Evolutionary conservation across 2,797 vertebrate species (phyloP).

Genomic region (Eutrigla gurnardus): DNA sequence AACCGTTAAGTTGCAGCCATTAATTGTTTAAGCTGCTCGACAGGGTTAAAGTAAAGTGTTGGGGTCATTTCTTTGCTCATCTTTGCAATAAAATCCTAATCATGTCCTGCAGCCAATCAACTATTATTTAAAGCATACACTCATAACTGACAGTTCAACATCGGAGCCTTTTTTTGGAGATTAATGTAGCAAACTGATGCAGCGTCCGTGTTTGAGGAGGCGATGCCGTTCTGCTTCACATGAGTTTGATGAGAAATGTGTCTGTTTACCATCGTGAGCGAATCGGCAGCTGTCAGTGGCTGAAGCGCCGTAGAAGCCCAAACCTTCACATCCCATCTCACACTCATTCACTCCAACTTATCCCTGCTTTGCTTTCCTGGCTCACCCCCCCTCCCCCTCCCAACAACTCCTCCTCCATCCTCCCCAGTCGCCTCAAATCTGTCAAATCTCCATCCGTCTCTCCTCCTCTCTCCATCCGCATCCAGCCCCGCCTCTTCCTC

Average conservation of each 20-base stretch:
- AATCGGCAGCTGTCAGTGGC: constrained; percentile 25
- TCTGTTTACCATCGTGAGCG: constrained; percentile 32
- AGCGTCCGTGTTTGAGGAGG: constrained; percentile 21
- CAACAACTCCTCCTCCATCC: neutral
- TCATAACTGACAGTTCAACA: no score
- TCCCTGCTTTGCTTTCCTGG: neutral
- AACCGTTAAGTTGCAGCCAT: neutral
- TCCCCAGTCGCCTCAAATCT: constrained; percentile 40
- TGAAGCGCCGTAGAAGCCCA: constrained; percentile 14
- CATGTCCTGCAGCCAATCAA: neutral
- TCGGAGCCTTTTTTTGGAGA: constrained; percentile 11
- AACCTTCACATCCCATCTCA: constrained; percentile 28
- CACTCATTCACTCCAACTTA: constrained; percentile 25
- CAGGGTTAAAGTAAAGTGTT: constrained; percentile 18
- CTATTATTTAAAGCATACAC: no score
- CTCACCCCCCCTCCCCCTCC: neutral
- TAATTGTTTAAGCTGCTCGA: neutral
- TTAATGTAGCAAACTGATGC: constrained; percentile 57
- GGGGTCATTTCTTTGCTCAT: neutral
- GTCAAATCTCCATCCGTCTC: constrained; percentile 50
- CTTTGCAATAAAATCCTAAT: constrained; percentile 42
- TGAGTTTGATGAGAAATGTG: constrained; percentile 13
- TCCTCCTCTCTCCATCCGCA: constrained; percentile 26
- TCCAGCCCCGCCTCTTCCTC: constrained; percentile 53
- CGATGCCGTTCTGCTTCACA: constrained; percentile 7